Conservation (phyloP, 2,113 vertebrate genomes). For the Eulacestoma nigropectus region DNA sequence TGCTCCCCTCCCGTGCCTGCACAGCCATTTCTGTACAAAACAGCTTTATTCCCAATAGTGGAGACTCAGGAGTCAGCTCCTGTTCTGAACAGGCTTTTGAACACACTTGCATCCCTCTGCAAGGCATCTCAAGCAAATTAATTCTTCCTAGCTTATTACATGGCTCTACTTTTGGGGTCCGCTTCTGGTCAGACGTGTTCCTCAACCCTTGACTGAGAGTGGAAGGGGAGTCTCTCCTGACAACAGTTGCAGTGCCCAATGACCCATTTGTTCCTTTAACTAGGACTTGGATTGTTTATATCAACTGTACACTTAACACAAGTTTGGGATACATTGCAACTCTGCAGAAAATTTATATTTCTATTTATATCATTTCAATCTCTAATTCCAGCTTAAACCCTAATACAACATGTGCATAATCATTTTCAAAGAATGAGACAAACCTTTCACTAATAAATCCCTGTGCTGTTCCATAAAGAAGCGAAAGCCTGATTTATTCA, state of each 20-base stretch:
- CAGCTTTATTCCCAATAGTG: neutral
- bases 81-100: neutral
- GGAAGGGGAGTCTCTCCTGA: neutral
- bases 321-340: neutral
- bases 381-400: neutral
- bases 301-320: neutral
- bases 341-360: neutral
- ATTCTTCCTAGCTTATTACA: neutral
- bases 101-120: rapidly evolving
- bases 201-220: neutral
- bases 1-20: neutral
- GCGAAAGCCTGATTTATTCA: neutral
- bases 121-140: neutral
- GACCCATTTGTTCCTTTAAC: neutral
- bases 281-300: neutral
- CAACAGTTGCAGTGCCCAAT: neutral
- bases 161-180: neutral
- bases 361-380: neutral
- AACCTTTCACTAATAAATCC: neutral
- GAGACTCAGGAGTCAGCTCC: neutral
- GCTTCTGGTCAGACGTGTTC: neutral
- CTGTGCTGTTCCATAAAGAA: neutral
- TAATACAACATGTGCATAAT: neutral
- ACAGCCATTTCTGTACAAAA: neutral
- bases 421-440: neutral